Percentiles rank a stretch among this genome's conserved stretches.
phyloP scores from a whole-genome alignment of 2,113 vertebrate species.

The Hippocampus mohnikei region DNA sequence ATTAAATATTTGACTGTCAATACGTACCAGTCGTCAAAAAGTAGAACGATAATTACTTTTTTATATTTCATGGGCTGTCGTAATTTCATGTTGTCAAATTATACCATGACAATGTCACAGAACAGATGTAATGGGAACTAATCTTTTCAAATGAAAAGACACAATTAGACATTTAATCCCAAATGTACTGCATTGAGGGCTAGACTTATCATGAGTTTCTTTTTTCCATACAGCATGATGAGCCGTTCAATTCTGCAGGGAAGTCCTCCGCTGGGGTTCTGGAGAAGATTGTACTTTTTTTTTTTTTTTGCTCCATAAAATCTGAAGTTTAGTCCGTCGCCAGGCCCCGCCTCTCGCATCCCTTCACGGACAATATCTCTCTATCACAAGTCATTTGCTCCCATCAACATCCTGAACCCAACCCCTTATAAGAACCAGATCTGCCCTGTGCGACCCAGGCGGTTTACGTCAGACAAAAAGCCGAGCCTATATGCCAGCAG shows the following conservation, averaged over 20 bases:
- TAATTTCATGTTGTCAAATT: conserved; percentile 56
- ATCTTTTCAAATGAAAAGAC: conserved; percentile 69
- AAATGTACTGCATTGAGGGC: conserved; percentile 47
- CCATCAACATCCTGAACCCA: conserved; percentile 58
- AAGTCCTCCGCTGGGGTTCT: conserved; percentile 47
- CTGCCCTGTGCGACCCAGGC: conserved; percentile 60
- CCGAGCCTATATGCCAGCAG: conserved; percentile 54
- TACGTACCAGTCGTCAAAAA: background rate
- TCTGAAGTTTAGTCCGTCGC: conserved; percentile 14
- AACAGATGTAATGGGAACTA: conserved; percentile 65
- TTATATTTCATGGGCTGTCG: conserved; percentile 46
- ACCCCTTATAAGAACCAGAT: conserved; percentile 59
- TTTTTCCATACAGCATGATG: conserved; percentile 60
- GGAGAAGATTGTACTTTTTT: conserved; percentile 51
- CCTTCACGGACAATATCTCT: conserved; percentile 22
- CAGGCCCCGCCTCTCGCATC: conserved; percentile 6
- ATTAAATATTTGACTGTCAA: background rate
- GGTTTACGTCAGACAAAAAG: conserved; percentile 66
- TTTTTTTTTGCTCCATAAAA: conserved; percentile 40
- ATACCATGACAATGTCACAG: conserved; percentile 44
- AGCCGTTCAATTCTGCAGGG: conserved; percentile 65
- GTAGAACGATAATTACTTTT: conserved; percentile 10
- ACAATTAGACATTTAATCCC: conserved; percentile 68
- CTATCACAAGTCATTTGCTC: conserved; percentile 44
- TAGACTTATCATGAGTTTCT: conserved; percentile 63